Conservation (phyloP, 2,797 vertebrate species). For the Syngnathus acus region DNA sequence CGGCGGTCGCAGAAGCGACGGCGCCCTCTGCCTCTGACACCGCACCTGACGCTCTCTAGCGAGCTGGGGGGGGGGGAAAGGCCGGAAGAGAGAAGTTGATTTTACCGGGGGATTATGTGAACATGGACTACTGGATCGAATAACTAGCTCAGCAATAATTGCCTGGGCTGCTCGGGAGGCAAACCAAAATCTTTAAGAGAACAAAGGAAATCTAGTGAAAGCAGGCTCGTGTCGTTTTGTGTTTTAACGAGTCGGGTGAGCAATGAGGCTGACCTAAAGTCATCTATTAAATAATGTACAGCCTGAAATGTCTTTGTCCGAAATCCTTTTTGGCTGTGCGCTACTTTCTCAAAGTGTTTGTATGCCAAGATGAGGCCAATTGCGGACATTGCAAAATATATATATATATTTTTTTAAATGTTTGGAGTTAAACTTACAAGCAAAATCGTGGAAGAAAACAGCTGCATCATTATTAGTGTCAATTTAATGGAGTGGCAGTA, state of each 20-base stretch:
- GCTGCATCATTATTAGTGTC: background rate
- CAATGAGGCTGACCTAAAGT: background rate
- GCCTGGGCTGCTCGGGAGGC: background rate
- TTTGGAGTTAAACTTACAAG: background rate
- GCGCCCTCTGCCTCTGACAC: conserved; percentile 56
- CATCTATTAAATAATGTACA: background rate
- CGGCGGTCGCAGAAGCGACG: conserved; percentile 43
- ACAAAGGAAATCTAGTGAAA: background rate
- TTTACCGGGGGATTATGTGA: background rate
- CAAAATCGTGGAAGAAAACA: background rate
- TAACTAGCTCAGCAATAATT: background rate
- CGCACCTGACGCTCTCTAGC: conserved; percentile 34
- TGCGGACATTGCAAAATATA: background rate
- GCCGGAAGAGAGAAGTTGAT: background rate
- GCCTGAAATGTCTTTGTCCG: conserved; percentile 1
- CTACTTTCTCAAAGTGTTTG: background rate
- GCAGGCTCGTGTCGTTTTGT: background rate
- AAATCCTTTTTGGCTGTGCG: conserved; percentile 1
- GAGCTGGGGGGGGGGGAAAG: conserved; percentile 13
- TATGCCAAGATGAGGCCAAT: background rate
- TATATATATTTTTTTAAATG: too few species aligned
- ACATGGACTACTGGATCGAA: background rate
- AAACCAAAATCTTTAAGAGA: background rate
- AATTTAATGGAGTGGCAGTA: background rate
- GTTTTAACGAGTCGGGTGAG: background rate